Evolutionary conservation across 2,113 vertebrate species (phyloP).

Genomic region (Syrrhaptes paradoxus): DNA sequence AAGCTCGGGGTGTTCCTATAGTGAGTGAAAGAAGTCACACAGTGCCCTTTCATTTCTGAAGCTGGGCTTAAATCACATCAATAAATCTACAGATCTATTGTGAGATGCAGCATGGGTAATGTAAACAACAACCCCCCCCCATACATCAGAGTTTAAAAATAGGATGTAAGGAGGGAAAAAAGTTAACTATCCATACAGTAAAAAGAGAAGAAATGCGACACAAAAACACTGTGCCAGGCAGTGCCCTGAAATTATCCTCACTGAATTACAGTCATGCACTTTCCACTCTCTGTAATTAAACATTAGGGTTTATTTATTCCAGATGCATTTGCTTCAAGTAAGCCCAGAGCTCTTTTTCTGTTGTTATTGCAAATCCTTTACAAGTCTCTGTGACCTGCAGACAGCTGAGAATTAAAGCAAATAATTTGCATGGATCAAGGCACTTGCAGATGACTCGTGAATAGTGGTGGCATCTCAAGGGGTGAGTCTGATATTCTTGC

Average conservation of each 20-base stretch:
- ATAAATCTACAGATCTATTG: constrained; percentile 36
- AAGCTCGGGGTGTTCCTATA: not conserved
- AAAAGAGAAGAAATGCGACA: constrained; percentile 38
- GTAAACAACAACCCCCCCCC: constrained; percentile 9
- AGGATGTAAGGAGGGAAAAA: constrained; percentile 22
- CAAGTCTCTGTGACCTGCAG: constrained; percentile 54
- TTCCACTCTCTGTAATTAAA: constrained; percentile 85
- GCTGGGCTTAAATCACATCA: not conserved
- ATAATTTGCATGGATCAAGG: not conserved
- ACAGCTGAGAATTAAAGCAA: not conserved
- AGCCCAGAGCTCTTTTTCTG: constrained; percentile 23
- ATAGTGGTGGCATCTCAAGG: not conserved
- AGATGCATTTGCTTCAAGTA: constrained; percentile 73
- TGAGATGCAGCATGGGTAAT: constrained; percentile 45
- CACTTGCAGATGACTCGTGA: not conserved
- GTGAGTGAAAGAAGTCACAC: not conserved
- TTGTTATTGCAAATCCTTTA: constrained; percentile 69
- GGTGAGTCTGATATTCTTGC: not conserved
- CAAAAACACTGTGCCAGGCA: constrained; percentile 20
- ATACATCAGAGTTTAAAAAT: constrained; percentile 64
- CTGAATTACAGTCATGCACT: constrained; percentile 79
- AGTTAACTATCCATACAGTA: constrained; percentile 36
- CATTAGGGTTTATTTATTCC: constrained; percentile 82
- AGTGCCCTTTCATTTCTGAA: not conserved
- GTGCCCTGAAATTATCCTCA: constrained; percentile 82